Evolutionary conservation across 2,113 vertebrate species (phyloP).

Genomic region (Heliornis fulica): DNA sequence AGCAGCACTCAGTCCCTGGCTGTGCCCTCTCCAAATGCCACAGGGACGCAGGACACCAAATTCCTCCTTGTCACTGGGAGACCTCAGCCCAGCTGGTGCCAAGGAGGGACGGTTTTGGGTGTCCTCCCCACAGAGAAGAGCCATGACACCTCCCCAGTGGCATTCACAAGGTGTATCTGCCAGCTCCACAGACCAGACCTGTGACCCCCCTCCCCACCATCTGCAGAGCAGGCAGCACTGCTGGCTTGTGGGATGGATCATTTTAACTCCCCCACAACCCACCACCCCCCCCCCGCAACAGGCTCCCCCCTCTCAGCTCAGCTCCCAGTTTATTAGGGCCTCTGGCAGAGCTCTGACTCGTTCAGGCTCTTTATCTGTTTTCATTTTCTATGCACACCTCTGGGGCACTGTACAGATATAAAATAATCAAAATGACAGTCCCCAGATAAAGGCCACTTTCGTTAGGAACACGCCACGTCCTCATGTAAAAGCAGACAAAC

Average conservation of each 20-base stretch:
- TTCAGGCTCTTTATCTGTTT: conserved; percentile 54
- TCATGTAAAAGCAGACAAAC: neutral
- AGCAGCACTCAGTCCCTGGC: neutral
- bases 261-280: neutral
- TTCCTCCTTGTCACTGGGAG: rapidly evolving
- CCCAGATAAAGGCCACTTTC: conserved; percentile 64
- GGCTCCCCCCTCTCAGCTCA: neutral
- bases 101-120: neutral
- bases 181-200: rapidly evolving
- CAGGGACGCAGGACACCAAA: neutral
- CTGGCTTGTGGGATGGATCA: neutral
- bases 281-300: too few species aligned
- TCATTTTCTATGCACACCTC: conserved; percentile 59
- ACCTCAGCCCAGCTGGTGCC: neutral
- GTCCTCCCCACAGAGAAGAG: neutral
- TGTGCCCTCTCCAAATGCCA: neutral
- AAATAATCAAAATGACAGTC: conserved; percentile 65
- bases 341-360: neutral
- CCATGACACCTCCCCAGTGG: too few species aligned
- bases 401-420: conserved; percentile 42
- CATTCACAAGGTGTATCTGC: neutral
- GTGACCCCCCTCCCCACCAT: neutral
- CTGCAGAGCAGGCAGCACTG: neutral
- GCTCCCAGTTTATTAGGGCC: neutral
- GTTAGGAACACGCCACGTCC: neutral